Evolutionary conservation across 2,888 invertebrate species (phyloP), one percentile per base, ranked within the genome.

Genomic region (Monoplex corrugatus): DNA sequence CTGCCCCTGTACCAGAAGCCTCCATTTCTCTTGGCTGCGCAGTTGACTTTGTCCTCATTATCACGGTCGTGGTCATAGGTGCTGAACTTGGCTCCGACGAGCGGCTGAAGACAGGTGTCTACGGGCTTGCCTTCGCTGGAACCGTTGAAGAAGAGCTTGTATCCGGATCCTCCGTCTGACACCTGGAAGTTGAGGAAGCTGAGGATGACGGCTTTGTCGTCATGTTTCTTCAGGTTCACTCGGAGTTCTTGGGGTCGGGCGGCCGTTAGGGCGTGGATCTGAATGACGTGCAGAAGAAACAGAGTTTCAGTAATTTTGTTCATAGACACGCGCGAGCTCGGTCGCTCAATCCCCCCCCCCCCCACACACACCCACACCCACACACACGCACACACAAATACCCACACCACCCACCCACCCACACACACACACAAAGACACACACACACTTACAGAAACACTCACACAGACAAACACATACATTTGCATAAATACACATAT

Each of bases 1-100:
- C n/a, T n/a, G 10, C 68, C 84, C 0, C 45, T 82, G 87, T 32
- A 90, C 90, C 90, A 90, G 89, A 89, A 90, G 23, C 89, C 89
- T 0, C 63, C 87, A 3, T 82, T 72, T 23, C 40, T 8, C 63
- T 35, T 16, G 0, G 35, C 84, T 6, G 89, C 90, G 38, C 90
- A 90, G 83, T 89, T 63, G 35, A 86, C 44, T 13, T 13, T n/a
- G 40, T 23, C n/a, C 6, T 38, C 35, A 28, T 43, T 83, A 23
- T 90, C 87, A 38, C 78, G 50, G 80, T 87, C 89, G n/a, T 23
- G 45, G 82, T 90, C 85, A 28, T 50, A 75, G 35, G 89, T 63
- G n/a, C 87, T 75, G 84, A 90, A 90, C 40, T 23, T 35, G 32
- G 43, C 84, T 0, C 83, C 87, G 63, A 63, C 8, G 10, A 90